Evolutionary conservation across 2,888 invertebrate species (phyloP), one percentile per base, ranked within the genome.

Genomic region (Norana najaformis): DNA sequence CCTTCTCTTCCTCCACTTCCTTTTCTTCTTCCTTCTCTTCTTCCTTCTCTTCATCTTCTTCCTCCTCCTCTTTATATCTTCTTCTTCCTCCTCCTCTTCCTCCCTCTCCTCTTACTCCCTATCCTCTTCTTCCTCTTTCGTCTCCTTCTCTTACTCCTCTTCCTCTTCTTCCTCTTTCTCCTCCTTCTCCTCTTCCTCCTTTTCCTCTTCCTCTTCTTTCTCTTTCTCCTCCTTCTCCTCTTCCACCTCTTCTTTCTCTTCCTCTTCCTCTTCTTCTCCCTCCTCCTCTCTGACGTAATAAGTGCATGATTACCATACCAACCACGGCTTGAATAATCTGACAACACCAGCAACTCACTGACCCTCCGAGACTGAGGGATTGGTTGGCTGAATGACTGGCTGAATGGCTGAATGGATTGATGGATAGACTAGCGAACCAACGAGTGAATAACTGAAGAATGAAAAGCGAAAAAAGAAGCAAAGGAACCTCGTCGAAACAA

Each of bases 201-300:
- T 36, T 39, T 53, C 35, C n/a, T 53, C 34, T 3, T 83, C 47
- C 89, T 47, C 37, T 37, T 34, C 69, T 30, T 35, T 41, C 83
- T 88, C 69, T 90, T 39, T 30, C 30, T 41, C 30, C 37, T 90
- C 85, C 41, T 18, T 88, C 88, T n/a, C 34, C 90, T 90, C 30
- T 47, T 39, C 30, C 47, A 16, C 8, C 34, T 34, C n/a, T 85
- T 53, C 82, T 69, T 39, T 37, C 88, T 5, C 18, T 16, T 38
- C 88, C 38, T 88, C 88, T 2, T 88, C 53, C 35, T 89, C 83
- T 0, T 89, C 47, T 23, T 88, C 47, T 18, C 35, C 90, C 53
- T 69, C 0, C 90, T 41, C 53, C 83, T 47, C 6, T 53, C 90
- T 85, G 36, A 90, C 88, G 38, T 53, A 82, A 30, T 47, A 18